phyloP scores from a whole-genome alignment of 2,113 vertebrate species.

The Desmodus rotundus region DNA sequence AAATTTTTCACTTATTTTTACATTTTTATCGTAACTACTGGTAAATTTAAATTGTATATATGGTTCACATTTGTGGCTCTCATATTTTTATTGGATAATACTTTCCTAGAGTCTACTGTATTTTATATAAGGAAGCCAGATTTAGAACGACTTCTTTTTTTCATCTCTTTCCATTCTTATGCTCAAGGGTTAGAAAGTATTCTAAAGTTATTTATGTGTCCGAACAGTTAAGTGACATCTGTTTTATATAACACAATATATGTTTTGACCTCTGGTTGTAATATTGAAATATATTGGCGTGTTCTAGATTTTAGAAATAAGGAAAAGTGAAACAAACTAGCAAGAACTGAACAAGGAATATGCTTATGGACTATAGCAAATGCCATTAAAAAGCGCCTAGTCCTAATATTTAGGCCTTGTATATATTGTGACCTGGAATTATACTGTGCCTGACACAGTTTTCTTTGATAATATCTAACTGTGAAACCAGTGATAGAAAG shows the following conservation, averaged over 20 bases:
- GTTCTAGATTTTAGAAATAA: background rate
- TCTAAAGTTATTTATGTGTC: background rate
- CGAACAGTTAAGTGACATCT: background rate
- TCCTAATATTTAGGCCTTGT: background rate
- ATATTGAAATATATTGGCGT: background rate
- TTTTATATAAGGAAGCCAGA: background rate
- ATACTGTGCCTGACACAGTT: background rate
- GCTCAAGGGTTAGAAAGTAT: background rate
- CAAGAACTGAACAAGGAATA: background rate
- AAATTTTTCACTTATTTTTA: background rate
- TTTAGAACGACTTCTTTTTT: slow-evolving; percentile 6
- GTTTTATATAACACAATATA: background rate
- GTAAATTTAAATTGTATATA: background rate
- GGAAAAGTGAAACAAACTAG: background rate
- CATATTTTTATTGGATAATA: background rate
- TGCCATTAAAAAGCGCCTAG: background rate
- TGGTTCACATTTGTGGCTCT: background rate
- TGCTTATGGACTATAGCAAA: background rate
- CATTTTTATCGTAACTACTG: background rate
- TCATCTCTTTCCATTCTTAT: background rate
- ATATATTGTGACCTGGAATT: background rate
- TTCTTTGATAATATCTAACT: background rate
- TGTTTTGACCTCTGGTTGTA: background rate
- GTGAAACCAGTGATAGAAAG: background rate
- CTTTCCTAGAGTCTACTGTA: background rate